phyloP scores from a whole-genome alignment of 1,140 invertebrate genomes.

The Meloidogyne floridensis region DNA sequence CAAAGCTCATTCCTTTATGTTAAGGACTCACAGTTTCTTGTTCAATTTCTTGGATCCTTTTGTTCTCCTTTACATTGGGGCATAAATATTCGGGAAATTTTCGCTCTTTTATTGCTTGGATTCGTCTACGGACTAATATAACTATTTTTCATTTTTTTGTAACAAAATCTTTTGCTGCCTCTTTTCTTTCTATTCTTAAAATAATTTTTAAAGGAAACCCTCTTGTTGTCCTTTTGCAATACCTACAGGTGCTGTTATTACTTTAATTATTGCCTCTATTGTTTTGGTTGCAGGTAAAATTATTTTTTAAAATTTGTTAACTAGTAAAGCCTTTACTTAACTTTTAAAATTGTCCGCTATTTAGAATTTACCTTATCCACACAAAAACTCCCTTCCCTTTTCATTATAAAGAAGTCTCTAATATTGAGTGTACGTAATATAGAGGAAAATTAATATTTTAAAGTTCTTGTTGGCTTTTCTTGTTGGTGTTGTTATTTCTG shows the following conservation, averaged over 20 bases:
- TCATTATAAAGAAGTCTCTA: too few species aligned
- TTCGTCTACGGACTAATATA: too few species aligned
- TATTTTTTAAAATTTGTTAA: not conserved
- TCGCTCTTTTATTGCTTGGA: too few species aligned
- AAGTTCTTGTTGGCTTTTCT: constrained; percentile 62
- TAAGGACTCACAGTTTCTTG: too few species aligned
- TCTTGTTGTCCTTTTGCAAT: constrained; percentile 66
- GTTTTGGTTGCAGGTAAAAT: constrained; percentile 53
- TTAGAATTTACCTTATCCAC: not conserved
- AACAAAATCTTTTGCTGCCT: too few species aligned
- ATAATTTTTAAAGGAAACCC: constrained; percentile 44
- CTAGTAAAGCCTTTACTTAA: too few species aligned
- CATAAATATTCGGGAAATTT: too few species aligned
- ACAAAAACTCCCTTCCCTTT: not conserved
- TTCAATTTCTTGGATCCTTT: too few species aligned
- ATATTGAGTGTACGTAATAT: not conserved
- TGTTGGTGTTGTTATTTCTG: constrained; percentile 66
- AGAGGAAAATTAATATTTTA: constrained; percentile 29
- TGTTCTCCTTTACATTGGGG: too few species aligned
- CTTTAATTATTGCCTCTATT: constrained; percentile 62
- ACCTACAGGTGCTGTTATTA: constrained; percentile 65
- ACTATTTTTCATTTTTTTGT: constrained; percentile 33
- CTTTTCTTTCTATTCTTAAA: not conserved
- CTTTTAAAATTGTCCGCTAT: not conserved
- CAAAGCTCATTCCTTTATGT: too few species aligned